These are phyloP conservation scores for Barypeithes pellucidus DNA, from an alignment of 2,888 invertebrate species.

Conservation along the genomic window DNA sequence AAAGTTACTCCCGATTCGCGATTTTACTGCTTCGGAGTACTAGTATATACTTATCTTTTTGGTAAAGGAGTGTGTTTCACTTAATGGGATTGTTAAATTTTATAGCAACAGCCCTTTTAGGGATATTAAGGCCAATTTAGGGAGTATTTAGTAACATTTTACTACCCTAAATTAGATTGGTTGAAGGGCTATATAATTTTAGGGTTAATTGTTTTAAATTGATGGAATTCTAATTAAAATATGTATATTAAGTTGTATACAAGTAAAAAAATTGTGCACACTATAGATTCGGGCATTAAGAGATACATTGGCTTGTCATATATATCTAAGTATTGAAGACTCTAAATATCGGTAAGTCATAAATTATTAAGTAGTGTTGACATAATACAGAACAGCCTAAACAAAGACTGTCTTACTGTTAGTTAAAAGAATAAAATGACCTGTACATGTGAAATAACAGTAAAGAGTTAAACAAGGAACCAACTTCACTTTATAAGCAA, in stretches of 20 bases:
- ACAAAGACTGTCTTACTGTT: too few species aligned
- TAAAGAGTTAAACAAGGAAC: too few species aligned
- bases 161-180: slow-evolving; percentile 24
- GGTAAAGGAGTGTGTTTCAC: slow-evolving; percentile 16
- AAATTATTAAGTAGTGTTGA: too few species aligned
- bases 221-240: slow-evolving; percentile 1
- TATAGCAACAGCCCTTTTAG: slow-evolving; percentile 28
- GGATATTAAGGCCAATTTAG: slow-evolving; percentile 24
- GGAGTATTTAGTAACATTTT: slow-evolving; percentile 30
- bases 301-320: too few species aligned
- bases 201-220: slow-evolving; percentile 1
- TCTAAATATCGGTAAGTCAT: too few species aligned
- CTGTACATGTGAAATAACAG: too few species aligned
- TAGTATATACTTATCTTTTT: slow-evolving; percentile 19
- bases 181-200: not conserved
- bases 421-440: too few species aligned
- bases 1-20: not conserved
- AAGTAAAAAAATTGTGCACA: too few species aligned
- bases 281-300: too few species aligned
- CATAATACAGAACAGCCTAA: too few species aligned
- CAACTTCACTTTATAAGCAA: too few species aligned
- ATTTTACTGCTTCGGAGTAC: slow-evolving; percentile 1
- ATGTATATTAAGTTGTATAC: not conserved
- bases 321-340: too few species aligned
- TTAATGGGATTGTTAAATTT: slow-evolving; percentile 41